Percentiles rank a stretch among this genome's conserved stretches.
phyloP scores from a whole-genome alignment of 2,113 vertebrate species.

The Harpagus bidentatus region DNA sequence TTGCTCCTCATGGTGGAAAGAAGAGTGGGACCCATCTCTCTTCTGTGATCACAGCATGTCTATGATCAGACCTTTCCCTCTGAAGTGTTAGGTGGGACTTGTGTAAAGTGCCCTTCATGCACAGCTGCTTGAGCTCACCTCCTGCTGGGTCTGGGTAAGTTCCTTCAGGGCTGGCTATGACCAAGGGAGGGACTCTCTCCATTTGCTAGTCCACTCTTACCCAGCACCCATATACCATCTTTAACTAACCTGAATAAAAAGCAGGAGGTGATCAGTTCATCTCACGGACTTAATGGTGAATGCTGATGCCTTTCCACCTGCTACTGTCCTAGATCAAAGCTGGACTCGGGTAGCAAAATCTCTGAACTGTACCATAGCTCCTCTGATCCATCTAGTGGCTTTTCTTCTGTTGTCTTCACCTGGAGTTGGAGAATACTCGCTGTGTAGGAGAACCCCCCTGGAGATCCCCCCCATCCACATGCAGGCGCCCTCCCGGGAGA shows the following conservation, averaged over 20 bases:
- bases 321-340: not conserved
- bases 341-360: not conserved
- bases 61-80: not conserved
- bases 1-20: not conserved
- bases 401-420: not conserved
- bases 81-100: not conserved
- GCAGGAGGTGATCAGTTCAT: not conserved
- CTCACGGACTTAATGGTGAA: not conserved
- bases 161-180: not conserved
- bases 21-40: not conserved
- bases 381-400: not conserved
- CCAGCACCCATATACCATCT: not conserved
- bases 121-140: not conserved
- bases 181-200: not conserved
- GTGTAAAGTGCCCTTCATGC: not conserved
- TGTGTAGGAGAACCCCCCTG: not conserved
- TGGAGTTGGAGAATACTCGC: not conserved
- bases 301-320: not conserved
- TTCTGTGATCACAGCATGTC: accelerated
- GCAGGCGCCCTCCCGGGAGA: not conserved
- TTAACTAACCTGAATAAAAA: not conserved
- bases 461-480: not conserved
- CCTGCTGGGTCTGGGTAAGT: not conserved
- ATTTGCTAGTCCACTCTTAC: not conserved
- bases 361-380: not conserved